Conservation (phyloP, 2,113 vertebrate species). For the Antechinus flavipes region DNA sequence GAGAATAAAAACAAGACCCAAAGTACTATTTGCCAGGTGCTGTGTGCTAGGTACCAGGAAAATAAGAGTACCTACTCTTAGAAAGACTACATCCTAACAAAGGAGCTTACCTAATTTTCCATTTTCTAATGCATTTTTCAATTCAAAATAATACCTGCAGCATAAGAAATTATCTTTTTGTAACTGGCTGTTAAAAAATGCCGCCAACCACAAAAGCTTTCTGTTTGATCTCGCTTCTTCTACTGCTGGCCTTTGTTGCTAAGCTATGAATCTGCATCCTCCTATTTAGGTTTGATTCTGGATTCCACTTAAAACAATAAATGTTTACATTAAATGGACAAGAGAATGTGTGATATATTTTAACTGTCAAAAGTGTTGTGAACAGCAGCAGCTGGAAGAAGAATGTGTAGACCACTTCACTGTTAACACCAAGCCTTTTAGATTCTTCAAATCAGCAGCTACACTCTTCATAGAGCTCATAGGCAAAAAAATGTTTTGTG, state of each 20-base stretch:
- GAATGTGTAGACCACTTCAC: conserved; percentile 75
- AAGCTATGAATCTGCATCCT: conserved; percentile 81
- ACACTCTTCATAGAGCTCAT: conserved; percentile 52
- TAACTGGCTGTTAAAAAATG: conserved; percentile 66
- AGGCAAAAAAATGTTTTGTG: neutral
- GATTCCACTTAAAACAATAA: conserved; percentile 86
- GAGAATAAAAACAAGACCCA: conserved; percentile 2
- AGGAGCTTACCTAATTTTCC: neutral
- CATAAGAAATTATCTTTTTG: conserved; percentile 58
- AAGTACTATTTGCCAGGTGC: neutral
- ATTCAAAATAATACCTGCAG: conserved; percentile 63
- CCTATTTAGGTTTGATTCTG: conserved; percentile 84
- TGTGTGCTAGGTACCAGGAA: neutral
- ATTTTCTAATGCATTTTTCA: conserved; percentile 48
- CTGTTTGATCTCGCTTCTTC: conserved; percentile 75
- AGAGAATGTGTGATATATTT: conserved; percentile 88
- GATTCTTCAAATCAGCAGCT: conserved; percentile 71
- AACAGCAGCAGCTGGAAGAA: conserved; percentile 86
- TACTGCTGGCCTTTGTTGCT: conserved; percentile 82
- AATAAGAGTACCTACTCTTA: neutral
- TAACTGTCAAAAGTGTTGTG: conserved; percentile 88
- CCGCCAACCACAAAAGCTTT: conserved; percentile 56
- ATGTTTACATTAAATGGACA: conserved; percentile 87
- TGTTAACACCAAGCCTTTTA: conserved; percentile 66
- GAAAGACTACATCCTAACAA: neutral